Percentiles rank a stretch among this genome's conserved stretches.
Evolutionary conservation across 2,797 vertebrate genomes (phyloP).

Genomic region (Coilia nasus): DNA sequence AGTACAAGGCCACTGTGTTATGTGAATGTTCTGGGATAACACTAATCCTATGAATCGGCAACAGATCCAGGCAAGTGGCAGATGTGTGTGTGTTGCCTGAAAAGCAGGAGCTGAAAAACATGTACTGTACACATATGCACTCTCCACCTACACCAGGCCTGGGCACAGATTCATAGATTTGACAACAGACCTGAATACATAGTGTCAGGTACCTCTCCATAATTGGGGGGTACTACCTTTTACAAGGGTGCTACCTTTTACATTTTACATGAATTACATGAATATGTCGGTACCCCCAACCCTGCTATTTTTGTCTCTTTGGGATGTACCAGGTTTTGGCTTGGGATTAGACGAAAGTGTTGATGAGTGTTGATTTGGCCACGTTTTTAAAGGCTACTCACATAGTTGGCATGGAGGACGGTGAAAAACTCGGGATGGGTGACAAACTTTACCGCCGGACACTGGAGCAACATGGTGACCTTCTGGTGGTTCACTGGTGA

Average conservation of each 20-base stretch:
- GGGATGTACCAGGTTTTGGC: too few species aligned
- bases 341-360: too few species aligned
- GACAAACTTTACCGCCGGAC: constrained; percentile 95
- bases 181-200: not conserved
- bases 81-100: not conserved
- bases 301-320: too few species aligned
- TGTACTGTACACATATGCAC: not conserved
- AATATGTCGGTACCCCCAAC: too few species aligned
- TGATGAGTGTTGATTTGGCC: too few species aligned
- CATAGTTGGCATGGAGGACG: constrained; percentile 93
- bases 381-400: constrained; percentile 68
- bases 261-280: too few species aligned
- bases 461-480: constrained; percentile 90
- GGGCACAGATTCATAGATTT: not conserved
- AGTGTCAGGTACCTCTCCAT: too few species aligned
- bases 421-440: constrained; percentile 98
- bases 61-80: not conserved
- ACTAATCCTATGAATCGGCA: not conserved
- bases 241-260: too few species aligned
- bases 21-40: not conserved
- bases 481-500: constrained; percentile 90
- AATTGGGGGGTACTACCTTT: too few species aligned
- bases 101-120: not conserved
- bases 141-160: not conserved
- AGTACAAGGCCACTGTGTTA: not conserved